These are phyloP conservation scores for Diarsia rubi DNA, from an alignment of 2,888 invertebrate genomes.

Conservation along the genomic window DNA sequence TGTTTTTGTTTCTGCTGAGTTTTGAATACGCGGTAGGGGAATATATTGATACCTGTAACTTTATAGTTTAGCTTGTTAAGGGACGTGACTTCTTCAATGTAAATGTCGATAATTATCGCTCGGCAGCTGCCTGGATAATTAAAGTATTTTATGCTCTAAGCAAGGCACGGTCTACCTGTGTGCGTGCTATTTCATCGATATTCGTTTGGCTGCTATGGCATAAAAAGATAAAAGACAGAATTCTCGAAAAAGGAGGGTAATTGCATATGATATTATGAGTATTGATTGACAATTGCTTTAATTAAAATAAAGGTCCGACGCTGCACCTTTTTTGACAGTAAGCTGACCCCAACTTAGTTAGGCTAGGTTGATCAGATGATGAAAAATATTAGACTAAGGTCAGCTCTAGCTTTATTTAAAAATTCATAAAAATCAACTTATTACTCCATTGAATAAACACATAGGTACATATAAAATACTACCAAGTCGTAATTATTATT, in stretches of 20 bases:
- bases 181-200: not conserved
- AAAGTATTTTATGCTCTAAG: not conserved
- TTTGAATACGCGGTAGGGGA: not conserved
- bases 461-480: not conserved
- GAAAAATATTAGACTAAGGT: not conserved
- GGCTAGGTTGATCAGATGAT: not conserved
- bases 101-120: not conserved
- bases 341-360: not conserved
- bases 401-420: not conserved
- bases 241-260: no score
- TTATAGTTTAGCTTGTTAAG: not conserved
- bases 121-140: not conserved
- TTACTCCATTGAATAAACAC: not conserved
- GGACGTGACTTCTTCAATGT: not conserved
- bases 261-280: not conserved
- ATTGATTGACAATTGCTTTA: not conserved
- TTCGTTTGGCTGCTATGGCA: not conserved
- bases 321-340: not conserved
- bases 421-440: not conserved
- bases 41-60: not conserved
- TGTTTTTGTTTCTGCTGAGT: constrained; percentile 4
- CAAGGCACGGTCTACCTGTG: not conserved
- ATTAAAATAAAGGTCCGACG: not conserved
- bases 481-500: not conserved
- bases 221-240: not conserved